Percentiles rank a stretch among this genome's conserved stretches.
phyloP scores from a whole-genome alignment of 2,888 invertebrate genomes.

The Hymenopus coronatus region DNA sequence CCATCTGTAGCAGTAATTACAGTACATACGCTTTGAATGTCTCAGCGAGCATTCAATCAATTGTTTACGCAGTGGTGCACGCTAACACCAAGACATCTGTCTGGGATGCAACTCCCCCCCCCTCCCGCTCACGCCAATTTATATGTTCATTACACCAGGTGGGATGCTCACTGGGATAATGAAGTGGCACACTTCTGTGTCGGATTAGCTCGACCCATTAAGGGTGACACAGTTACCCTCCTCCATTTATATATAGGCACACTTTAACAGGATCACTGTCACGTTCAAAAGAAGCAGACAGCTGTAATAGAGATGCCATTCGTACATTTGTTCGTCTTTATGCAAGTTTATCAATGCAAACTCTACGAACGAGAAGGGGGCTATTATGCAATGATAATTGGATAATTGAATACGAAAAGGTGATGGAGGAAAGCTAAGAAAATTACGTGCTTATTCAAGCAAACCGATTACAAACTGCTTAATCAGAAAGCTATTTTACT shows the following conservation, averaged over 20 bases:
- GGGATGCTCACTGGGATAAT: not conserved
- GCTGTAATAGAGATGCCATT: not conserved
- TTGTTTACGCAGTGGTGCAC: not conserved
- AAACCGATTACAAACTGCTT: too few relatives aligned
- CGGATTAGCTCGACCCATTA: not conserved
- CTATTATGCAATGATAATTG: not conserved
- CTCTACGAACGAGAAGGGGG: not conserved
- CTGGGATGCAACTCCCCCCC: too few relatives aligned
- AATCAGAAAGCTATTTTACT: too few relatives aligned
- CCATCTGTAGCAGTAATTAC: too few relatives aligned
- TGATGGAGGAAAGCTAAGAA: not conserved
- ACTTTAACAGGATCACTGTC: not conserved
- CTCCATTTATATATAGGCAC: not conserved
- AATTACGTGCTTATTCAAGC: not conserved
- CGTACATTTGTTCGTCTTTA: not conserved
- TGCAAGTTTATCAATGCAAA: not conserved
- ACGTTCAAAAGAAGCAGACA: not conserved
- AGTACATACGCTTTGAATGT: too few relatives aligned
- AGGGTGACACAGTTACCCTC: not conserved
- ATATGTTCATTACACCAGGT: not conserved
- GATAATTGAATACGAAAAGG: not conserved
- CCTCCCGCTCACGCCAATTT: too few relatives aligned
- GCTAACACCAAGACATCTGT: not conserved
- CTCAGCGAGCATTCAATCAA: not conserved
- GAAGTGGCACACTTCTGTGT: not conserved